Evolutionary conservation across 2,888 invertebrate species (phyloP), one percentile per base, ranked within the genome.

Genomic region (Apamea monoglypha): DNA sequence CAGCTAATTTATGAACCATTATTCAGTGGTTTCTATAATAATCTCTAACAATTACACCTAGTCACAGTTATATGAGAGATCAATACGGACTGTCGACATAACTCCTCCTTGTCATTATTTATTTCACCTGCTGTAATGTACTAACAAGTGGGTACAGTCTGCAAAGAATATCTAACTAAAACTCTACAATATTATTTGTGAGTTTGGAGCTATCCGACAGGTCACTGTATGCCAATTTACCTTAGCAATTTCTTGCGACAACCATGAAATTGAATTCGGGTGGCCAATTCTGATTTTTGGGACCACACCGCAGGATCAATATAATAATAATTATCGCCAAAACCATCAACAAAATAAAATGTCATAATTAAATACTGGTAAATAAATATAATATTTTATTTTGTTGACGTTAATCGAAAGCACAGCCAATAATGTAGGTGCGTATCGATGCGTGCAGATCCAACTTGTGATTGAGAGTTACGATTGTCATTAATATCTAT

Each of bases 401-500:
- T 89, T 90, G 90, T 91, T 90, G 90, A 90, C 91, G 84, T 87
- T 92, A 87, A 90, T 90, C 78, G 79, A 89, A 87, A 90, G 88
- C 84, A 86, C 53, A 70, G 67, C 79, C 88, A 83, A 85, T 90
- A 87, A 88, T 88, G 90, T 91, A 90, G 90, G 91, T 91, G 92
- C 90, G 90, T 92, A 91, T 91, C 91, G 85, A 88, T 91, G 92
- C 92, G 91, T 91, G 92, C 93, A 91, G 91, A 92, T 93, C 91
- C 92, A 90, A 91, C 91, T 91, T 91, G 93, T 94, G 95, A 95
- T 95, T 94, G 92, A 94, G 94, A 95, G 94, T 95, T 95, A 95
- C 94, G 95, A 94, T 94, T 94, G 94, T 94, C 95, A 95, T 95
- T 95, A 94, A 94, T 95, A 95, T 93, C 89, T 95, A 95, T 93